Base-by-base conservation (phyloP, 2,888 invertebrate genomes). In the Cotesia congregata region DNA sequence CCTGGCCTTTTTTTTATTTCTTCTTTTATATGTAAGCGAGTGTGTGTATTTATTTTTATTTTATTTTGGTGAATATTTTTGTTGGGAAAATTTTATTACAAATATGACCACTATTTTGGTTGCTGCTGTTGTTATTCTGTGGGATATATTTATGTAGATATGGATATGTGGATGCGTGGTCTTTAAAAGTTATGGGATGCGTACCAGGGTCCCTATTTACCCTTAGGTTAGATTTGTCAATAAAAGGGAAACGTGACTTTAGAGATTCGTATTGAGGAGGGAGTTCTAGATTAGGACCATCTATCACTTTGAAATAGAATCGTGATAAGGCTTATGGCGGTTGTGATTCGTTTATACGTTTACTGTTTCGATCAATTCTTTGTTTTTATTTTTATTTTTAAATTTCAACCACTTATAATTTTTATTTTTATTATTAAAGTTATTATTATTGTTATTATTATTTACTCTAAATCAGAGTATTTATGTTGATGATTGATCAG, bases 301-400 rank as follows among this genome's bases (percentile, higher is more conserved):
- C 85, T 84, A 87, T 88, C 87, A 87, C 83, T 77, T 82, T 20
- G 83, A 82, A 50, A 81, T 82, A 83, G 85, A 82, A 86, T 86
- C 83, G 79, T 81, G 85, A 85, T 86, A 87, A 83, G 77, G 70
- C 68, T 82, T 77, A 70, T 50, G 12, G 50, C 78, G 77, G 76
- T 82, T 81, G 79, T 80, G 59, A 61, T 76, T 81, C 82, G 79
- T 80, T 79, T 83, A 81, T 75, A 74, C 74, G 83, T 84, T 86
- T 85, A 82, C 81, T 80, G 85, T 83, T 83, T 81, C 77, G 79
- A 79, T 79, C 79, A 72, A 75, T 67, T 74, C 73, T 61, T 15
- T 17, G n/a, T 62, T 62, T 62, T 20, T 20, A 62, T 50, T 50
- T 50, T 50, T 50, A 50, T 50, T 50, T 50, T 50, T 20, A 50